Base-by-base conservation (phyloP, 2,113 vertebrate species). In the Chitala chitala region DNA sequence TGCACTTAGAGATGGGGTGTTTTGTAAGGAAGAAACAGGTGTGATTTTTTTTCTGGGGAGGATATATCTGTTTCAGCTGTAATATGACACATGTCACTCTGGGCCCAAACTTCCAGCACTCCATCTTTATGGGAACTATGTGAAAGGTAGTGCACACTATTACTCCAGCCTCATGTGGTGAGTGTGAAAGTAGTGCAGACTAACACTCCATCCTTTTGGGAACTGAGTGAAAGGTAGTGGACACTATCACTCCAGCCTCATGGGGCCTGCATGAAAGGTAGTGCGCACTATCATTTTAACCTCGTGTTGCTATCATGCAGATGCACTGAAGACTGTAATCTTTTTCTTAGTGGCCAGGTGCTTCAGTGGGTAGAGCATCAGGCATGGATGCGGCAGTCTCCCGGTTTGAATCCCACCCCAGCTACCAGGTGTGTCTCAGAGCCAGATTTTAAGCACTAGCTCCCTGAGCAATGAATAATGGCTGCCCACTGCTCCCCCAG, bases 201-300 rank as follows among this genome's bases (percentile, higher is more conserved):
- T 80, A 17, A 80, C 73, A 42, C 78, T 66, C 44, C 44, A 73
- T 81, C 71, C 71, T 64, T 63, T 76, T 74, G 75, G 74, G 69
- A n/a, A n/a, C 77, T 73, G 76, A 76, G 82, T 84, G 69, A 86
- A 84, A 80, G n/a, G n/a, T n/a, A n/a, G n/a, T n/a, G n/a, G n/a
- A n/a, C 70, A 56, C 69, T 81, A 74, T 79, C 80, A 75, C 72
- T 79, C 46, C 44, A 13, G 6, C 73, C 75, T 78, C 69, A 64
- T 48, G 78, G 83, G 80, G 80, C 78, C 77, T 17, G 48, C 76
- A 75, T 76, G 77, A 72, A 81, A 74, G 77, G n/a, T 76, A 75
- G 81, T 78, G 66, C 72, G 72, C 79, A 71, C 78, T 80, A 17
- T 79, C 73, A 42, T 78, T 66, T 42, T 40, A 73, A 80, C 71